Conservation (phyloP, 2,888 invertebrate genomes). For the Erebia epiphron region DNA sequence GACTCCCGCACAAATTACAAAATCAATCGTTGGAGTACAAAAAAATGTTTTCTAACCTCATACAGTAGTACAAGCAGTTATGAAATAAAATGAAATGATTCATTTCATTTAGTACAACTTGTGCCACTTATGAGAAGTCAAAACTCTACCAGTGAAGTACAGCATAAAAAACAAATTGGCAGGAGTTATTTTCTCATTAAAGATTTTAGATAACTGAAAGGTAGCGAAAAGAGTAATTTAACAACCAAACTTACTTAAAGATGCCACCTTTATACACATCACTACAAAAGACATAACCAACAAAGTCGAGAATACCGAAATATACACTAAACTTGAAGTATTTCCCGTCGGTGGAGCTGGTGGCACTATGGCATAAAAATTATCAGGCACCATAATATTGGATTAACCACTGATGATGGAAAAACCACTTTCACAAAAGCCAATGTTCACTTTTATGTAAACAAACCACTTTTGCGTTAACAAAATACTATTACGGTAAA, state of each 20-base stretch:
- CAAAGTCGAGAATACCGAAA: constrained; percentile 50
- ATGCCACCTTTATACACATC: constrained; percentile 58
- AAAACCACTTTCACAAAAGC: neutral
- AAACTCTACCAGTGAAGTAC: too few relatives aligned
- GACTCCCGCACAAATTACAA: neutral
- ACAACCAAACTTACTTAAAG: constrained; percentile 49
- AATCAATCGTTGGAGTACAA: neutral
- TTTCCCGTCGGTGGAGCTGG: constrained; percentile 22
- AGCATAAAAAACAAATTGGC: too few relatives aligned
- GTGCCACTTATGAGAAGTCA: too few relatives aligned
- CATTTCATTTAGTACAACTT: too few relatives aligned
- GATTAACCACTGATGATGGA: too few relatives aligned
- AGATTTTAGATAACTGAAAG: neutral
- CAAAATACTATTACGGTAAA: constrained; percentile 15
- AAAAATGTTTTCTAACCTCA: neutral
- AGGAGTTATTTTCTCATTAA: neutral
- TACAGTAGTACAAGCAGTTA: too few relatives aligned
- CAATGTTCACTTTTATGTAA: neutral
- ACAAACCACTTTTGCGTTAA: neutral
- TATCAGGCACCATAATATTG: constrained; percentile 8
- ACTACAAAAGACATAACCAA: constrained; percentile 58
- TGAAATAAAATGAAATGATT: too few relatives aligned
- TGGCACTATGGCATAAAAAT: neutral
- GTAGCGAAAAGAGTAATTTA: neutral
- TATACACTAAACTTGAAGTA: constrained; percentile 40